Evolutionary conservation across 2,888 invertebrate species (phyloP), one percentile per base, ranked within the genome.

Genomic region (Hipparchia semele): DNA sequence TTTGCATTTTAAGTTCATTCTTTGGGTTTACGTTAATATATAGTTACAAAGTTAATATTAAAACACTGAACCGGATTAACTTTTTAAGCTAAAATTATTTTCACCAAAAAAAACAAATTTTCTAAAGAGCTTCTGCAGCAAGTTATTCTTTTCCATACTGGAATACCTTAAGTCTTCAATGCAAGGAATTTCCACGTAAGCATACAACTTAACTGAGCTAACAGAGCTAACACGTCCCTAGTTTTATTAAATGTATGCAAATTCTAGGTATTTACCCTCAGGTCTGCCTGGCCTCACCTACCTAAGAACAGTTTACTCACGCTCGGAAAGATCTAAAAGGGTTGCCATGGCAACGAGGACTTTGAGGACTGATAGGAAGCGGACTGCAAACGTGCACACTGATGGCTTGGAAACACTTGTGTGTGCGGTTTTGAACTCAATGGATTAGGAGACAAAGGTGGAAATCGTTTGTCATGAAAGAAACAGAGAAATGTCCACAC

Each of bases 291-390:
- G 67, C 70, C 51, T 70, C 58, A 62, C 49, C 51, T 39, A 73
- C 70, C 74, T 75, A 65, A 73, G 73, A 61, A 68, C 64, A 59
- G 65, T 68, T 75, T 75, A 70, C 61, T 75, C 45, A 74, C 73
- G 74, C 71, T 74, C 60, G 71, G 70, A 10, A 70, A 65, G 72
- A 73, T 54, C 60, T 69, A 68, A 76, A 74, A 72, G 74, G 73
- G 77, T 73, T 70, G 53, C 70, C 61, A 72, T 62, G 61, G 61
- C 61, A 69, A 65, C 69, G 64, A 68, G 74, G 75, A 75, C 76
- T 76, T 49, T 46, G 62, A 72, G 72, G 77, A 77, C 65, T 76
- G 75, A 73, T 73, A 59, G 68, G 71, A 70, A 77, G 71, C 77
- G 71, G 71, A 74, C 74, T 76, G 75, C 70, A 66, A 72, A 72